Conservation (phyloP, 1,140 invertebrate genomes). For the Cepaea nemoralis region DNA sequence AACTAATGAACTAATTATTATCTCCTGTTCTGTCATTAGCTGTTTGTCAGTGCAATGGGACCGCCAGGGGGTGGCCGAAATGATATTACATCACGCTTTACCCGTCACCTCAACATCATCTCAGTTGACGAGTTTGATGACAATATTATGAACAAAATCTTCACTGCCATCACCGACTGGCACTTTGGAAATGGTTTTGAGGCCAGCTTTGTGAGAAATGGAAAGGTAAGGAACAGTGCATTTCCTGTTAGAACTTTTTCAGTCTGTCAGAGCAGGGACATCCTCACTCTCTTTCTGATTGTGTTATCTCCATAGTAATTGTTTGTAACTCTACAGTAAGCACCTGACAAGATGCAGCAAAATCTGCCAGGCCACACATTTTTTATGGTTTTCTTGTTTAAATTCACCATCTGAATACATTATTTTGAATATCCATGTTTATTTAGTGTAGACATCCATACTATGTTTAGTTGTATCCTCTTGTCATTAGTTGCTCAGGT, state of each 20-base stretch:
- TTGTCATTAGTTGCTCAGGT: no score
- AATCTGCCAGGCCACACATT: no score
- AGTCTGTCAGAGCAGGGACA: no score
- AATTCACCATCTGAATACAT: no score
- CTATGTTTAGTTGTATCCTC: no score
- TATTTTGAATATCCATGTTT: no score
- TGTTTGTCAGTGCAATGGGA: slow-evolving; percentile 72
- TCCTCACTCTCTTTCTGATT: no score
- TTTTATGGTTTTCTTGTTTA: no score
- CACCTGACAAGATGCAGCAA: no score
- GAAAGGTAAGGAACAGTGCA: slow-evolving; percentile 75
- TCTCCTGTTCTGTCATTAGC: slow-evolving; percentile 71
- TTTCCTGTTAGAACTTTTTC: background rate
- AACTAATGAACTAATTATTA: background rate
- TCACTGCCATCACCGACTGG: slow-evolving; percentile 72
- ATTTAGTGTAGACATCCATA: no score
- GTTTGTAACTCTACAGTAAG: no score
- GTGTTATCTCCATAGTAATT: no score
- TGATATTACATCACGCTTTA: slow-evolving; percentile 71
- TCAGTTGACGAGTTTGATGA: slow-evolving; percentile 73
- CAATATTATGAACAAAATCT: slow-evolving; percentile 70
- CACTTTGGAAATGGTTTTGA: slow-evolving; percentile 72
- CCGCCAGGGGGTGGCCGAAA: slow-evolving; percentile 72
- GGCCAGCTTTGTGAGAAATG: slow-evolving; percentile 76
- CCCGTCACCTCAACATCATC: slow-evolving; percentile 71